phyloP scores from a whole-genome alignment of 37 sponge, comb jelly and placozoan genomes.

The Amphimedon queenslandica region DNA sequence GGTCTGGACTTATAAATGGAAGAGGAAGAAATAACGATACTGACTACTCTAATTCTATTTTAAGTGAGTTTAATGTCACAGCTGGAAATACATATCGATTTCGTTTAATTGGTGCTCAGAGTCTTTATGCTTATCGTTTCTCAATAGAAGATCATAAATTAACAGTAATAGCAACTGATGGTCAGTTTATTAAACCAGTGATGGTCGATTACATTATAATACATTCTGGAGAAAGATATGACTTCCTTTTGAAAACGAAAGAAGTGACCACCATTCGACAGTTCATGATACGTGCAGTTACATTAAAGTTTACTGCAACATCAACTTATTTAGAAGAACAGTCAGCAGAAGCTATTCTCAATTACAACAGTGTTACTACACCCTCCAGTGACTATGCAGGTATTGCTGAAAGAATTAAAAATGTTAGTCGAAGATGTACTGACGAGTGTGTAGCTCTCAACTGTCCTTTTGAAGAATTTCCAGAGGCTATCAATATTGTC shows the following conservation, averaged over 20 bases:
- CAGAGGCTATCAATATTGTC: conserved; percentile 11
- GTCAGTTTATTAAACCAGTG: conserved; percentile 16
- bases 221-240: conserved; percentile 58
- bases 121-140: conserved; percentile 37
- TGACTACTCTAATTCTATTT: too few species aligned
- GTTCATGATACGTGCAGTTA: conserved; percentile 40
- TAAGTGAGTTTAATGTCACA: too few species aligned
- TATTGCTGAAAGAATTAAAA: conserved; percentile 3
- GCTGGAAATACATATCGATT: too few species aligned
- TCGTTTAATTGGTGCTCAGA: conserved; percentile 49
- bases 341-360: conserved; percentile 28
- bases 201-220: conserved; percentile 41
- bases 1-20: too few species aligned
- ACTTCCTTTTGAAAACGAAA: conserved; percentile 38
- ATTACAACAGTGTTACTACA: conserved; percentile 3
- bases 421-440: neutral
- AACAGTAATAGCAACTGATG: conserved; percentile 58
- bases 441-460: conserved; percentile 33
- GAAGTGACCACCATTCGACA: neutral
- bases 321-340: too few species aligned
- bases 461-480: conserved; percentile 58
- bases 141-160: conserved; percentile 55
- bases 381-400: conserved; percentile 7
- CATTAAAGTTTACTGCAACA: conserved; percentile 20
- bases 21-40: too few species aligned